Percentiles rank a stretch among this genome's conserved stretches.
Conservation (phyloP, 2,797 vertebrate species). For the Pseudomugil tenellus region DNA sequence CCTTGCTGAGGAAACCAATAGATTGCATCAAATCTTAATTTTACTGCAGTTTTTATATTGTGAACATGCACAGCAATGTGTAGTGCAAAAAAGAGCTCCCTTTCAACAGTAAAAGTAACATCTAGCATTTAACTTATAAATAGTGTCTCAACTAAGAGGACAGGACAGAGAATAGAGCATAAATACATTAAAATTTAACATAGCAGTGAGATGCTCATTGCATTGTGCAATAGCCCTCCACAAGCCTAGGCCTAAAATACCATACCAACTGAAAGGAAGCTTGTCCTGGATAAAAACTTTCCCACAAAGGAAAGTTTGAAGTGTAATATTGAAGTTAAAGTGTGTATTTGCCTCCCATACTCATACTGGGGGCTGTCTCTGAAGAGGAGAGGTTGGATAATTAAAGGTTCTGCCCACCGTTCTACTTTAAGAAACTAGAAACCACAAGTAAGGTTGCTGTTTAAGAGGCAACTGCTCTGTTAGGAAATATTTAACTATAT, state of each 20-base stretch:
- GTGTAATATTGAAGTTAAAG: not conserved
- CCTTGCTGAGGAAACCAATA: not conserved
- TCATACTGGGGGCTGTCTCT: not conserved
- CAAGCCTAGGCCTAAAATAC: not conserved
- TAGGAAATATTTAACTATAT: not conserved
- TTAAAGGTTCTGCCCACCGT: not conserved
- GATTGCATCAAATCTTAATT: not conserved
- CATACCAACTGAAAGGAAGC: not conserved
- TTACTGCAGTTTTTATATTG: not conserved
- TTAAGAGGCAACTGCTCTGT: not conserved
- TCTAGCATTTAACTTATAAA: not conserved
- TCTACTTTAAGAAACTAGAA: too few relatives aligned
- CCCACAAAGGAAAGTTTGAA: not conserved
- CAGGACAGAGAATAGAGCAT: too few relatives aligned
- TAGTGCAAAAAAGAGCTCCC: not conserved
- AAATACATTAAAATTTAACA: not conserved
- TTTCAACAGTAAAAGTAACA: not conserved
- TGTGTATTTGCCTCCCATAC: not conserved
- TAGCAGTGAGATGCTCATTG: not conserved
- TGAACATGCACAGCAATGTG: not conserved
- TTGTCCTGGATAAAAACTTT: too few relatives aligned
- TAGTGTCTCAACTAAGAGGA: not conserved
- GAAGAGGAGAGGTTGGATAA: not conserved
- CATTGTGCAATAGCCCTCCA: too few relatives aligned
- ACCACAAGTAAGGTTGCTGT: not conserved